A percentile compares a stretch with the other conserved stretches of the same genome.
phyloP scores from a whole-genome alignment of 2,113 vertebrate genomes.

The Microtus richardsoni region DNA sequence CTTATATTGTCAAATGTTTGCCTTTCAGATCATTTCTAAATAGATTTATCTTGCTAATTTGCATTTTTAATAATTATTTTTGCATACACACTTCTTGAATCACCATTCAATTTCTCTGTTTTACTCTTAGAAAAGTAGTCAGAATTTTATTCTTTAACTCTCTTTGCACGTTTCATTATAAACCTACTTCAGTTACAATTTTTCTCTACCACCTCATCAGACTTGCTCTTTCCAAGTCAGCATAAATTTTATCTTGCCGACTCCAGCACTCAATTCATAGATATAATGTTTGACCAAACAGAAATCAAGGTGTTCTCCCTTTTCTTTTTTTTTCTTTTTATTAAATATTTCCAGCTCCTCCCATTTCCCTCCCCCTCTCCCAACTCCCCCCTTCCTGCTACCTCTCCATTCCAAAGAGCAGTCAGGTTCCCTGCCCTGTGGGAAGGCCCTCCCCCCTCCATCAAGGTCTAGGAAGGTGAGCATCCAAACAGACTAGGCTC shows the following conservation, averaged over 20 bases:
- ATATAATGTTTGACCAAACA: neutral
- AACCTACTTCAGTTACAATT: neutral
- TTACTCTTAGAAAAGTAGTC: neutral
- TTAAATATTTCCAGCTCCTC: too few species aligned
- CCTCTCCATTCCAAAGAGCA: too few species aligned
- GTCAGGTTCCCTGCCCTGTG: too few species aligned
- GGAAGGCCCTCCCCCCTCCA: too few species aligned
- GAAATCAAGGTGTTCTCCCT: neutral
- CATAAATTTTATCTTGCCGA: neutral
- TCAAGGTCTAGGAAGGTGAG: too few species aligned
- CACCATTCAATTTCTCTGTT: neutral
- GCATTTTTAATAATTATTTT: neutral
- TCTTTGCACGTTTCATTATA: neutral
- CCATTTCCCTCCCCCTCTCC: too few species aligned
- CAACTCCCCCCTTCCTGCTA: too few species aligned
- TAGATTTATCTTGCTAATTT: constrained; percentile 30
- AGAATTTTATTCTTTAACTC: neutral
- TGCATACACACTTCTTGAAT: neutral
- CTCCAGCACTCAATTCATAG: neutral
- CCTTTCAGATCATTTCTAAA: neutral
- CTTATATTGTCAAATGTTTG: neutral
- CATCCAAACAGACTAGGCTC: too few species aligned
- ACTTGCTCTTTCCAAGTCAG: constrained; percentile 24
- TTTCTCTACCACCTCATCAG: neutral
- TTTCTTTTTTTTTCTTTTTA: too few species aligned